Evolutionary conservation across 2,797 vertebrate genomes (phyloP).

Genomic region (Lagocephalus sceleratus): DNA sequence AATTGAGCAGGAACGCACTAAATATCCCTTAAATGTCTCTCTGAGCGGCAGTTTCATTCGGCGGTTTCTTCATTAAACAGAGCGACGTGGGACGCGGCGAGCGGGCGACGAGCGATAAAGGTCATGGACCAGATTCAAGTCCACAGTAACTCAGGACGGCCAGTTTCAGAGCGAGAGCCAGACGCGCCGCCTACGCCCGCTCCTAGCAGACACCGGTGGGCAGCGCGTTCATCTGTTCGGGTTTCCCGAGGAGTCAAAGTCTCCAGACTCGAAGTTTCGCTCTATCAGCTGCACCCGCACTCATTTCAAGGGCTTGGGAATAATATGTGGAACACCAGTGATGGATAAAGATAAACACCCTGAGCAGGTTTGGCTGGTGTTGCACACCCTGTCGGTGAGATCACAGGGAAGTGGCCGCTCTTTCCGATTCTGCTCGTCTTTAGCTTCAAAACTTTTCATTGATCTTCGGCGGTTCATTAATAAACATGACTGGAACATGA

Average conservation of each 20-base stretch:
- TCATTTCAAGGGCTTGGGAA: no score
- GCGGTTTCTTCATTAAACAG: slow-evolving; percentile 35
- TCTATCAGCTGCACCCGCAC: no score
- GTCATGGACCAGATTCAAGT: slow-evolving; percentile 40
- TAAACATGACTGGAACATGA: no score
- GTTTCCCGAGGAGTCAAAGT: slow-evolving; percentile 5
- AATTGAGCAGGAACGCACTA: slow-evolving; percentile 8
- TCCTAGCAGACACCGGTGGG: slow-evolving; percentile 22
- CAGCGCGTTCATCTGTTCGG: slow-evolving; percentile 18
- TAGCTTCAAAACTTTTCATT: no score
- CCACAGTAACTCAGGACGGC: slow-evolving; percentile 19
- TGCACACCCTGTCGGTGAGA: no score
- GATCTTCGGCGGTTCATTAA: no score
- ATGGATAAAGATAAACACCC: no score
- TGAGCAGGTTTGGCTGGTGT: no score
- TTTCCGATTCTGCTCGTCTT: no score
- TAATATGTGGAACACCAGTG: no score
- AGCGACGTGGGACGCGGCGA: slow-evolving; percentile 11
- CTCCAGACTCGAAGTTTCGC: no score
- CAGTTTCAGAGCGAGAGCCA: slow-evolving; percentile 19
- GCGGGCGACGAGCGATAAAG: slow-evolving; percentile 32
- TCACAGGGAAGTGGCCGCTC: no score
- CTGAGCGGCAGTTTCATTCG: slow-evolving; percentile 16
- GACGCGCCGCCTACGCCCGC: slow-evolving; percentile 16
- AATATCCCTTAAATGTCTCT: slow-evolving; percentile 31